Percentiles rank a stretch among this genome's conserved stretches.
These are phyloP conservation scores for Zeugodacus cucurbitae DNA, from an alignment of 1,140 invertebrate genomes.

Conservation along the genomic window DNA sequence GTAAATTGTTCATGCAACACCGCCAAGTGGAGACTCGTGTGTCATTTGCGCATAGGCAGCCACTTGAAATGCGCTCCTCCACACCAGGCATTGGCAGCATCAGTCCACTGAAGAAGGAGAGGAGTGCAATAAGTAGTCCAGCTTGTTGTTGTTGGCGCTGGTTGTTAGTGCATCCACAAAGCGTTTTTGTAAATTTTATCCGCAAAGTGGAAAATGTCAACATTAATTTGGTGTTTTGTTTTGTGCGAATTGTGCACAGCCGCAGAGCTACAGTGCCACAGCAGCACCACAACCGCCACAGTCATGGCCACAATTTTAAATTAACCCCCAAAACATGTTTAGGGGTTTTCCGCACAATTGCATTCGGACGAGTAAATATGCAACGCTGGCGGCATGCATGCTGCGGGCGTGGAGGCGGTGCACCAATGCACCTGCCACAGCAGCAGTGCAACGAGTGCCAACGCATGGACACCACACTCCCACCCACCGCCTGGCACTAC, in stretches of 20 bases:
- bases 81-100: slow-evolving; percentile 14
- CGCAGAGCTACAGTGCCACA: slow-evolving; percentile 47
- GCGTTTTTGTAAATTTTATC: slow-evolving; percentile 51
- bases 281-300: slow-evolving; percentile 4
- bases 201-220: slow-evolving; percentile 63
- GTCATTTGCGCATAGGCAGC: not conserved
- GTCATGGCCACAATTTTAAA: slow-evolving; percentile 53
- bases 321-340: slow-evolving; percentile 65
- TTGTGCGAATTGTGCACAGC: slow-evolving; percentile 49
- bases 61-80: slow-evolving; percentile 41
- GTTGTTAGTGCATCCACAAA: slow-evolving; percentile 34
- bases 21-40: not conserved
- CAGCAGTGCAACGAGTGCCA: not conserved
- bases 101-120: not conserved
- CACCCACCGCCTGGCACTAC: not conserved
- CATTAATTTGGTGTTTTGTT: slow-evolving; percentile 63
- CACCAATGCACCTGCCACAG: slow-evolving; percentile 32
- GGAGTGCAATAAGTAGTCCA: not conserved
- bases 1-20: not conserved
- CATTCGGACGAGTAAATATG: slow-evolving; percentile 47
- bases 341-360: slow-evolving; percentile 65
- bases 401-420: not conserved
- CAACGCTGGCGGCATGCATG: not conserved
- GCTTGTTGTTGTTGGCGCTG: not conserved
- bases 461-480: not conserved